These are phyloP conservation scores for silkworm (Bombyx mori) DNA, from an alignment of 1,140 invertebrate species.

Conservation along the genomic window DNA sequence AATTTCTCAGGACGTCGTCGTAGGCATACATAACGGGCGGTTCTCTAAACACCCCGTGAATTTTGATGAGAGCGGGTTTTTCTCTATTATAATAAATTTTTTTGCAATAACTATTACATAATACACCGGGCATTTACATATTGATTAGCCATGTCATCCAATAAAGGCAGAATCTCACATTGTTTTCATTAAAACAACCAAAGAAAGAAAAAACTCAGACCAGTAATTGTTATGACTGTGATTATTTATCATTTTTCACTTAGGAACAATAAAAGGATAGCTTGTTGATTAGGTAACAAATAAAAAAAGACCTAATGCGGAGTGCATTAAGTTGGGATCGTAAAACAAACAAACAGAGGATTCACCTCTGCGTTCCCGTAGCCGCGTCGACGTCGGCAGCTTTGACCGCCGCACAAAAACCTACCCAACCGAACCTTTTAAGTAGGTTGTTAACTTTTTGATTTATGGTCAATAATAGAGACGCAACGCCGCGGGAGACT, in stretches of 20 bases:
- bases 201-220: too few relatives aligned
- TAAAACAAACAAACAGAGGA: conserved; percentile 65
- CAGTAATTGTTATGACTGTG: not conserved
- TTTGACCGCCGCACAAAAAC: conserved; percentile 64
- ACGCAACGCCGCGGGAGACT: conserved; percentile 68
- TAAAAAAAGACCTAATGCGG: conserved; percentile 50
- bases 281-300: conserved; percentile 41
- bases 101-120: not conserved
- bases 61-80: conserved; percentile 42
- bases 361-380: conserved; percentile 44
- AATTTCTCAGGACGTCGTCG: conserved; percentile 59
- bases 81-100: conserved; percentile 11
- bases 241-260: conserved; percentile 12
- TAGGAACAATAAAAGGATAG: conserved; percentile 14
- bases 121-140: too few relatives aligned
- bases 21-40: conserved; percentile 49
- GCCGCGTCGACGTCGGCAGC: conserved; percentile 48
- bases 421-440: conserved; percentile 60
- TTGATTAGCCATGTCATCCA: not conserved
- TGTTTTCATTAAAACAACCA: not conserved
- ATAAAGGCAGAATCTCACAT: not conserved
- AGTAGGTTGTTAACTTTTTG: conserved; percentile 71
- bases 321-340: conserved; percentile 51
- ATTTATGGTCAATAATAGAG: conserved; percentile 70
- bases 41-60: conserved; percentile 38